A percentile compares a stretch with the other conserved stretches of the same genome.
Evolutionary conservation across 2,113 vertebrate species (phyloP).

Genomic region (Neodon shergylaensis): DNA sequence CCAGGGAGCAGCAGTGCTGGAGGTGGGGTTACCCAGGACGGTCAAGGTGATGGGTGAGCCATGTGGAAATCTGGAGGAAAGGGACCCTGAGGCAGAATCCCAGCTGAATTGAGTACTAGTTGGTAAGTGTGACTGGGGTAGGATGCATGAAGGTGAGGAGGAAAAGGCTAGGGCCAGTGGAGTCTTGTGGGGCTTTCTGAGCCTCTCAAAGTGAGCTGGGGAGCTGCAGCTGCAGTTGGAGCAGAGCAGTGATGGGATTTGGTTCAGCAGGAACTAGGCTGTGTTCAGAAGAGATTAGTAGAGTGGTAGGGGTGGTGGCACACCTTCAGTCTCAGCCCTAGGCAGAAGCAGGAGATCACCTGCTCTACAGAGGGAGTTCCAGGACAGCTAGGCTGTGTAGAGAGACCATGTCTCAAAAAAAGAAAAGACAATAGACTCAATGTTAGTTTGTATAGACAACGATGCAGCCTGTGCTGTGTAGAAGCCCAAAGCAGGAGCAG

Average conservation of each 20-base stretch:
- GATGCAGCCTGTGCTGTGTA: not conserved
- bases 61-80: not conserved
- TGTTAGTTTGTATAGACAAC: not conserved
- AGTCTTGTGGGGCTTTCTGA: not conserved
- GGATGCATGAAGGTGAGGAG: not conserved
- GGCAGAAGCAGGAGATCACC: not conserved
- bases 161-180: not conserved
- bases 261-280: not conserved
- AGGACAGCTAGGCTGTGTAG: not conserved
- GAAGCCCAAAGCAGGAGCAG: not conserved
- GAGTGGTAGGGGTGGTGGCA: not conserved
- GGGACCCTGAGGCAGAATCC: not conserved
- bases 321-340: not conserved
- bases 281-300: not conserved
- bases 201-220: not conserved
- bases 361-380: not conserved
- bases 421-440: not conserved
- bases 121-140: not conserved
- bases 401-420: not conserved
- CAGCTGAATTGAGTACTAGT: not conserved
- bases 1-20: not conserved
- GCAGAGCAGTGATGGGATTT: not conserved
- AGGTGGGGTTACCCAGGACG: not conserved
- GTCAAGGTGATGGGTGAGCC: not conserved
- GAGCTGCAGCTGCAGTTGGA: not conserved